These are phyloP conservation scores for Paraplagusia blochii DNA, from an alignment of 2,113 vertebrate genomes.

Conservation along the genomic window DNA sequence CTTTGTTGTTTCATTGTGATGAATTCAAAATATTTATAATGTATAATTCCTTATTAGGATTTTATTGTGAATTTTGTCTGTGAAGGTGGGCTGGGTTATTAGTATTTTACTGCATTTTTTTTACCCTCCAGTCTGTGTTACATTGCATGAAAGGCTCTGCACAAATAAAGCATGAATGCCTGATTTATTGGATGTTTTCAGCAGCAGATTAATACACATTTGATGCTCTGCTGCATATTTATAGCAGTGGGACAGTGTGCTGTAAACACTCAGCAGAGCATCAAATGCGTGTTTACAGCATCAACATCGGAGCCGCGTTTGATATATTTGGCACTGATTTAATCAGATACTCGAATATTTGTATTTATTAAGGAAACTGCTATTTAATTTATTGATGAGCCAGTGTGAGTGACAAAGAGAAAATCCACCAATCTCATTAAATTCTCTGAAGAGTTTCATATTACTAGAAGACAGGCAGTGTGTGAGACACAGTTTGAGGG, in stretches of 20 bases:
- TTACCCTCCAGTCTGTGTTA: background rate
- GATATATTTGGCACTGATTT: background rate
- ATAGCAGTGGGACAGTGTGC: background rate
- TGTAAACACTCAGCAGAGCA: constrained; percentile 2
- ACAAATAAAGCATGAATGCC: background rate
- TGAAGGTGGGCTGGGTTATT: background rate
- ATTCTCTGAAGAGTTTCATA: too few relatives aligned
- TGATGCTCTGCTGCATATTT: constrained; percentile 2
- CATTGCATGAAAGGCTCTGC: background rate
- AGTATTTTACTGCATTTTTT: background rate
- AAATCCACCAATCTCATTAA: too few relatives aligned
- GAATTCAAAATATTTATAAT: background rate
- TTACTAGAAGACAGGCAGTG: too few relatives aligned
- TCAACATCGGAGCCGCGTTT: background rate
- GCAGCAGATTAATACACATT: background rate
- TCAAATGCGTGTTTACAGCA: background rate
- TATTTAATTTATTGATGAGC: background rate
- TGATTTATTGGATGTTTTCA: background rate
- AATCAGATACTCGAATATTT: background rate
- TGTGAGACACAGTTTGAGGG: too few relatives aligned
- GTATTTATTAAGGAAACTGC: background rate
- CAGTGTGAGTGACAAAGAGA: background rate
- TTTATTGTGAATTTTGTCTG: background rate
- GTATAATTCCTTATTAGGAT: too few relatives aligned
- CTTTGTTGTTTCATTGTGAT: background rate